Evolutionary conservation across 2,888 invertebrate species (phyloP).

Genomic region (Acanthosoma haemorrhoidale): DNA sequence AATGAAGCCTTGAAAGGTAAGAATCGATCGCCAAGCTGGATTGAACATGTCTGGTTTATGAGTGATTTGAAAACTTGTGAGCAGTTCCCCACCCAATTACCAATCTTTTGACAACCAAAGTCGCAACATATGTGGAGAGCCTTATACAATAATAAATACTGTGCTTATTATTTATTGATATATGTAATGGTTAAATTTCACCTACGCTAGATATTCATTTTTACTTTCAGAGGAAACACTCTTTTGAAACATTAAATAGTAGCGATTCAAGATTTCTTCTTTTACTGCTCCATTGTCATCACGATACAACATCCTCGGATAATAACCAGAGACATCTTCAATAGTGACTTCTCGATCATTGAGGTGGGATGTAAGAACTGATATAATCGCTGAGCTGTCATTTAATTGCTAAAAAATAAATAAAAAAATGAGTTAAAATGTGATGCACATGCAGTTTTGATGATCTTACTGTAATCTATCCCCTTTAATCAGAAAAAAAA

Average conservation of each 20-base stretch:
- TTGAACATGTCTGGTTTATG: too few relatives aligned
- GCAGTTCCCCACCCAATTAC: too few relatives aligned
- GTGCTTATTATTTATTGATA: neutral
- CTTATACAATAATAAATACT: too few relatives aligned
- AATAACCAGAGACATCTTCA: constrained; percentile 66
- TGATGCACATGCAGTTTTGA: too few relatives aligned
- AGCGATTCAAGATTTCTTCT: constrained; percentile 77
- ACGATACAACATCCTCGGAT: constrained; percentile 63
- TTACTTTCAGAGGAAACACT: constrained; percentile 50
- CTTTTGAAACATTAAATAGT: constrained; percentile 76
- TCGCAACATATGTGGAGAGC: too few relatives aligned
- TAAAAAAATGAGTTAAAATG: too few relatives aligned
- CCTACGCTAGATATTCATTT: constrained; percentile 57
- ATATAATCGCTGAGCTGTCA: constrained; percentile 92
- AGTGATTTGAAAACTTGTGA: too few relatives aligned
- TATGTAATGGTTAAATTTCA: too few relatives aligned
- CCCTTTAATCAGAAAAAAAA: neutral
- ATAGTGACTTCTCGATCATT: constrained; percentile 57
- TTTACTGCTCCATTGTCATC: constrained; percentile 63
- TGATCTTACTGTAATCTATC: too few relatives aligned
- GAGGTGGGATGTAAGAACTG: constrained; percentile 73
- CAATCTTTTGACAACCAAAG: too few relatives aligned
- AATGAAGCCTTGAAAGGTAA: too few relatives aligned
- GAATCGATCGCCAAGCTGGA: too few relatives aligned
- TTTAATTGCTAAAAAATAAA: constrained; percentile 65